Percentiles rank a stretch among this genome's conserved stretches.
Evolutionary conservation across 2,113 vertebrate genomes (phyloP).

Genomic region (Rhipidura dahli): DNA sequence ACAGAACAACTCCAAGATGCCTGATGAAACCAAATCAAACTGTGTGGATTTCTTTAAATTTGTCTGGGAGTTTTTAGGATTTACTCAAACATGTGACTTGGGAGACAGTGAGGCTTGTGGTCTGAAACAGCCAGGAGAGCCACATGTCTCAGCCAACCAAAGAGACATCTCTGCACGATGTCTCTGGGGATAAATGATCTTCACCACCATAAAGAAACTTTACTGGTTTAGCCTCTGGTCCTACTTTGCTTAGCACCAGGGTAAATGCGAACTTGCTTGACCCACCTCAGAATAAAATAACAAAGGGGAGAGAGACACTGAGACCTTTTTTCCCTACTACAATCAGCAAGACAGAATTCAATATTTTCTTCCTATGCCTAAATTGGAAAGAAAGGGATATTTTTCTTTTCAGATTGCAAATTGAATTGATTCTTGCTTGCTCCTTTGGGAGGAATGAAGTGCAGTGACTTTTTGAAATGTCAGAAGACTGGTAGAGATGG

Average conservation of each 20-base stretch:
- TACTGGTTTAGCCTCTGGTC: neutral
- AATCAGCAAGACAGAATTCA: neutral
- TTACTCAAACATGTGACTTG: neutral
- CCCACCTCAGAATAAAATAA: neutral
- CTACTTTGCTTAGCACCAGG: neutral
- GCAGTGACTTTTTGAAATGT: neutral
- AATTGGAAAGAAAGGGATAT: neutral
- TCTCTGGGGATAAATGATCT: neutral
- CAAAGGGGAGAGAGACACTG: neutral
- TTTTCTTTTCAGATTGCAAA: neutral
- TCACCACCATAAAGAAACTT: neutral
- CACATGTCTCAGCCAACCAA: neutral
- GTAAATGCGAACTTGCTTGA: neutral
- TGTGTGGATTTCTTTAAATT: neutral
- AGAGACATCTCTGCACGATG: fast-evolving
- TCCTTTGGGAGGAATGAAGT: neutral
- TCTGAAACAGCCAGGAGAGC: neutral
- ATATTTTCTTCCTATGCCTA: neutral
- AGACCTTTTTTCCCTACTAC: neutral
- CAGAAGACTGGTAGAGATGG: neutral
- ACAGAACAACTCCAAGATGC: neutral
- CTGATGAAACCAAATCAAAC: neutral
- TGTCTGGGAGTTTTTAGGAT: neutral
- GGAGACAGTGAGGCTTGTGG: neutral
- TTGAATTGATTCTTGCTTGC: neutral